phyloP scores from a whole-genome alignment of 2,888 invertebrate species.

The Didymodactylos carnosus region DNA sequence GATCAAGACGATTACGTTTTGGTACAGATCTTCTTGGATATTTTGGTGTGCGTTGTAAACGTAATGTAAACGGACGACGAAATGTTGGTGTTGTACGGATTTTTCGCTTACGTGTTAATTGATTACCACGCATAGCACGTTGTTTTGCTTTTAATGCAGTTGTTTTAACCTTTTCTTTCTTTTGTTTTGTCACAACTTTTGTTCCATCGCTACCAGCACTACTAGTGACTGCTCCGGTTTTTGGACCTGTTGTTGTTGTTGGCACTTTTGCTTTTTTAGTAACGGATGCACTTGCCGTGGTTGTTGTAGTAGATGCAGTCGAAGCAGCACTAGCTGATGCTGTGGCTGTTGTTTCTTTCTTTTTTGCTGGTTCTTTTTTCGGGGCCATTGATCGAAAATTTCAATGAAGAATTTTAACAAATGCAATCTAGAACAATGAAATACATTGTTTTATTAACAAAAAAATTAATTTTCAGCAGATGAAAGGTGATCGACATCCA shows the following conservation, averaged over 20 bases:
- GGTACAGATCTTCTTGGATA: slow-evolving; percentile 12
- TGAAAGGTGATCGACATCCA: too few species aligned
- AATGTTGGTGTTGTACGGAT: slow-evolving; percentile 3
- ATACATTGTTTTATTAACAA: too few species aligned
- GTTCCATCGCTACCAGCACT: too few species aligned
- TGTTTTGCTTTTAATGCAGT: background rate
- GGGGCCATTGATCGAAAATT: too few species aligned
- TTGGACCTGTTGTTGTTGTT: background rate
- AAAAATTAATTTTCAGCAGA: too few species aligned
- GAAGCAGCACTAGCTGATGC: background rate
- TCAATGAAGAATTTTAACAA: too few species aligned
- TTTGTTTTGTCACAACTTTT: background rate
- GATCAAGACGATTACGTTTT: slow-evolving; percentile 47
- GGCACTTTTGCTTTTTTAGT: background rate
- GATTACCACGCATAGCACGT: slow-evolving; percentile 1
- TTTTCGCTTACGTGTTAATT: slow-evolving; percentile 10
- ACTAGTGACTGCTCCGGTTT: too few species aligned
- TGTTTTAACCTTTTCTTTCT: background rate
- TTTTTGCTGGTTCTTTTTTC: background rate
- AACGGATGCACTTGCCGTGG: background rate
- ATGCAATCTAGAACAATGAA: too few species aligned
- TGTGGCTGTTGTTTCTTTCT: background rate
- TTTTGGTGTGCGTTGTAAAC: slow-evolving; percentile 8
- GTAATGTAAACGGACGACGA: slow-evolving; percentile 10
- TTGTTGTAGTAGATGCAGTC: background rate